Evolutionary conservation across 2,113 vertebrate species (phyloP).

Genomic region (Datnioides undecimradiatus): DNA sequence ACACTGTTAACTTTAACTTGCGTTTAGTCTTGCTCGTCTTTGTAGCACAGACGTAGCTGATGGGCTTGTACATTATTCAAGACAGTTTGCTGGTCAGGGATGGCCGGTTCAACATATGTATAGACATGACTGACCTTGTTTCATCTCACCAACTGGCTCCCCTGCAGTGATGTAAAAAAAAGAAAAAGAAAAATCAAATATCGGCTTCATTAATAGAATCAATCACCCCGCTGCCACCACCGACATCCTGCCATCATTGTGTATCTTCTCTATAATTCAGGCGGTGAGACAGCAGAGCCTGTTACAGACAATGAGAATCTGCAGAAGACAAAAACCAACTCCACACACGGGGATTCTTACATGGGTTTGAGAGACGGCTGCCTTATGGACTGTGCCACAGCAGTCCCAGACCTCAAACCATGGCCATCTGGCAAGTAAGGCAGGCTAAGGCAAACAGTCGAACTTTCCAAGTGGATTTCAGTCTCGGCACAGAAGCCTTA

Average conservation of each 20-base stretch:
- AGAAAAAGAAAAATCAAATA: background rate
- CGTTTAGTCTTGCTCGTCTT: background rate
- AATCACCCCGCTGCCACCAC: slow-evolving; percentile 15
- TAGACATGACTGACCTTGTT: slow-evolving; percentile 18
- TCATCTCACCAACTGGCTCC: background rate
- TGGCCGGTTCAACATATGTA: background rate
- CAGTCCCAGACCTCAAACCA: slow-evolving; percentile 73
- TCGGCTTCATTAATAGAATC: slow-evolving; percentile 28
- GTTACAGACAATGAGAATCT: slow-evolving; percentile 66
- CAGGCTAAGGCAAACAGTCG: slow-evolving; percentile 60
- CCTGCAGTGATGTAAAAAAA: background rate
- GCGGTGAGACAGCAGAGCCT: slow-evolving; percentile 46
- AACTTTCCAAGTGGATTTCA: slow-evolving; percentile 58
- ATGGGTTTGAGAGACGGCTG: slow-evolving; percentile 74
- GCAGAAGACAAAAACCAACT: slow-evolving; percentile 64
- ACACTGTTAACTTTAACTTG: background rate
- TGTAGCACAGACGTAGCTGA: background rate
- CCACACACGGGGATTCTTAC: slow-evolving; percentile 71
- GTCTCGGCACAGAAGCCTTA: slow-evolving; percentile 10
- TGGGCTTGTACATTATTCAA: background rate
- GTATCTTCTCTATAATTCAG: slow-evolving; percentile 65
- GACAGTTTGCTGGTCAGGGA: background rate
- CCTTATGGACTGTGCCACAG: slow-evolving; percentile 78
- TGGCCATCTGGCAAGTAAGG: slow-evolving; percentile 75
- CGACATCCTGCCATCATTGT: slow-evolving; percentile 22